Percentiles rank a stretch among this genome's conserved stretches.
These are phyloP conservation scores for Eptatretus burgeri DNA, from an alignment of 2,113 vertebrate species.

Conservation along the genomic window DNA sequence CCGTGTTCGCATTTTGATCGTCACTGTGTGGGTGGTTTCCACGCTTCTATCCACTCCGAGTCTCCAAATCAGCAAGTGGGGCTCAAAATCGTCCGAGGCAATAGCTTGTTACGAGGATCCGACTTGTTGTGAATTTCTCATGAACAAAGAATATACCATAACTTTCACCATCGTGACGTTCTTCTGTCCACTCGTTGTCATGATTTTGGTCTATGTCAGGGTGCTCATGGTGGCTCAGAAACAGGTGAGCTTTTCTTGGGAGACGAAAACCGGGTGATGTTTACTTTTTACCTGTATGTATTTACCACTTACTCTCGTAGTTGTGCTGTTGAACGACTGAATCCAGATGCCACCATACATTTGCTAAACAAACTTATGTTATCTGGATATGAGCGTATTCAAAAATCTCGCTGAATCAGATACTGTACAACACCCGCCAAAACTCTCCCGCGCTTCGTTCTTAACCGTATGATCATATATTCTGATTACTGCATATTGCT, in stretches of 20 bases:
- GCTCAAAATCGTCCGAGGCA: conserved; percentile 25
- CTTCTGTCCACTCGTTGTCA: conserved; percentile 43
- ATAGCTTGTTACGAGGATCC: conserved; percentile 16
- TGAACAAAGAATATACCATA: conserved; percentile 44
- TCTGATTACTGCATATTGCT: too few species aligned
- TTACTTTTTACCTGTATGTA: too few species aligned
- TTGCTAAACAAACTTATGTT: too few species aligned
- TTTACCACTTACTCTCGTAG: too few species aligned
- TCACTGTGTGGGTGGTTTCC: conserved; percentile 69
- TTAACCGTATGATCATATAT: too few species aligned
- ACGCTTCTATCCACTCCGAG: conserved; percentile 70
- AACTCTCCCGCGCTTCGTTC: too few species aligned
- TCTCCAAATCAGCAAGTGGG: conserved; percentile 90
- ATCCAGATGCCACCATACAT: too few species aligned
- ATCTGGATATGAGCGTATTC: too few species aligned
- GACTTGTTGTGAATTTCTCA: conserved; percentile 76
- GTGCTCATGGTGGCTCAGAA: background rate
- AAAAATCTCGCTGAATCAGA: too few species aligned
- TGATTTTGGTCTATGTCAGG: conserved; percentile 45
- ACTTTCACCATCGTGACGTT: conserved; percentile 52
- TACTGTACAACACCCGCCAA: too few species aligned
- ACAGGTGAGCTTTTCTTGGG: conserved; percentile 15
- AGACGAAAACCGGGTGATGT: too few species aligned
- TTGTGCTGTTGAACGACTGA: too few species aligned
- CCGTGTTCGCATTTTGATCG: conserved; percentile 51